Base-by-base conservation (phyloP, 1,140 invertebrate genomes). In the Panulirus ornatus region DNA sequence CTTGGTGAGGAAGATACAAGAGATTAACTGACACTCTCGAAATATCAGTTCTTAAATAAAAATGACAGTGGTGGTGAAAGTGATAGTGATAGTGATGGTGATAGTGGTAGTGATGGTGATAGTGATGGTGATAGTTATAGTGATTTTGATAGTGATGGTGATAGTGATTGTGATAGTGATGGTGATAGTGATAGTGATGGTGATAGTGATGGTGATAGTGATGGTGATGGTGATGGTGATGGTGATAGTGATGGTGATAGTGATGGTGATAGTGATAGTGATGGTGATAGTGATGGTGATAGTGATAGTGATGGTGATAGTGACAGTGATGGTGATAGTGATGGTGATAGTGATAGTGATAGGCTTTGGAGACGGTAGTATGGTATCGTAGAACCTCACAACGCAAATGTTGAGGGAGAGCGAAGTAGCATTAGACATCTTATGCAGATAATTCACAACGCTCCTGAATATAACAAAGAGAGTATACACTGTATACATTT, bases 31-130 rank as follows among this genome's bases (percentile, higher is more conserved):
- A n/a, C n/a, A n/a, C n/a, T n/a, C n/a, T n/a, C n/a, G n/a, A n/a
- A n/a, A n/a, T n/a, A n/a, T n/a, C n/a, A n/a, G n/a, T n/a, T n/a
- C n/a, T n/a, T n/a, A n/a, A n/a, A n/a, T n/a, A n/a, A n/a, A n/a
- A n/a, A n/a, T n/a, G n/a, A n/a, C n/a, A n/a, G n/a, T n/a, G n/a
- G n/a, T n/a, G n/a, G n/a, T n/a, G n/a, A n/a, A 47, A 47, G 40
- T 78, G 40, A 27, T 78, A 44, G 36, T 76, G 44, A 38, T 76
- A 73, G 70, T 73, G 42, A 38, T 73, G 44, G 75, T 76, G 44
- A 42, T 76, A 42, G 70, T 73, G 27, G 75, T 76, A 42, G 75
- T 78, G 44, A 38, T 78, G 27, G 0, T 78, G 44, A 9, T 78
- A 44, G 40, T 78, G 30, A 19, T 78, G 44, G 40, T 78, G 44